phyloP scores from a whole-genome alignment of 2,797 vertebrate genomes.

The Xiphophorus birchmanni region DNA sequence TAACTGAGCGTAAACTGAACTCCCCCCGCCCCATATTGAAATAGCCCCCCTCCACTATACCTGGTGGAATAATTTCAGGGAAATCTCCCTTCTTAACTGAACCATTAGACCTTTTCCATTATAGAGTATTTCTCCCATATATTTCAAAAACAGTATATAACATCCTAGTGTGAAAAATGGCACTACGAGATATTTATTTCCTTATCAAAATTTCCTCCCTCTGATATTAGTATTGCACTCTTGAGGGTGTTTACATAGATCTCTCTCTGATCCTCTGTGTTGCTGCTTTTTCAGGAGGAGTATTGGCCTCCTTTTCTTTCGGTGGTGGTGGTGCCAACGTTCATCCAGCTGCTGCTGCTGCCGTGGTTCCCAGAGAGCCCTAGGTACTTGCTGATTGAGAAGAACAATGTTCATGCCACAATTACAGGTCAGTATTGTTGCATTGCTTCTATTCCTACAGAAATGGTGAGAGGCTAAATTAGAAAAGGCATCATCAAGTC shows the following conservation, averaged over 20 bases:
- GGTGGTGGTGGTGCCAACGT: conserved; percentile 84
- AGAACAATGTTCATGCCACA: conserved; percentile 83
- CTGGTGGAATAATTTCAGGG: neutral
- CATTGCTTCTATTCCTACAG: neutral
- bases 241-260: too few species aligned
- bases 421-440: conserved; percentile 81
- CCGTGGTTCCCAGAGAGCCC: conserved; percentile 94
- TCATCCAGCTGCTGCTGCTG: conserved; percentile 87
- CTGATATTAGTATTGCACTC: neutral
- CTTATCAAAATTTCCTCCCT: neutral
- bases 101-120: neutral
- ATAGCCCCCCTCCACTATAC: neutral
- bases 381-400: conserved; percentile 91
- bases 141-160: neutral
- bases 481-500: neutral
- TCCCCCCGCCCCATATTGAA: neutral
- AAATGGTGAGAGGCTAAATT: neutral
- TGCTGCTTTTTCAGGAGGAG: conserved; percentile 81
- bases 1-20: neutral
- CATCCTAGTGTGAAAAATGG: neutral
- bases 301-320: conserved; percentile 90
- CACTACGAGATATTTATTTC: neutral
- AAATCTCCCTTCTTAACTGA: neutral
- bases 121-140: neutral
- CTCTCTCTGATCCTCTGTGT: neutral